Conservation (phyloP, 2,888 invertebrate species). For the Panzeria rudis region DNA sequence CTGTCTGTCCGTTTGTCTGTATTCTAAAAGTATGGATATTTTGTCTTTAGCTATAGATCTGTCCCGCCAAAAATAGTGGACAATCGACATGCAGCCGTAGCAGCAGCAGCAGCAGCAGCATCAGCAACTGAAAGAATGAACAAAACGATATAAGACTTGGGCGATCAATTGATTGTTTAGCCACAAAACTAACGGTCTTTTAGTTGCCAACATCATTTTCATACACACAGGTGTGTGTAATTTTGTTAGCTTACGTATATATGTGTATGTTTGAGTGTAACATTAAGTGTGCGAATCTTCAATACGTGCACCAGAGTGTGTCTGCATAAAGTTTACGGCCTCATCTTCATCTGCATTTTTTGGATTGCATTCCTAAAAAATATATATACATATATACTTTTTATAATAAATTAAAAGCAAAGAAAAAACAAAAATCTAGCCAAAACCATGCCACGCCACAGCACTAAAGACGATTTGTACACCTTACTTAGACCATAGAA, state of each 20-base stretch:
- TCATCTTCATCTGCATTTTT: slow-evolving; percentile 73
- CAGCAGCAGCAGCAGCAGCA: slow-evolving; percentile 4
- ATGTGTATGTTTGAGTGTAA: slow-evolving; percentile 2
- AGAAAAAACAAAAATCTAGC: slow-evolving; percentile 39
- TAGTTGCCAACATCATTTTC: slow-evolving; percentile 54
- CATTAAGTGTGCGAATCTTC: slow-evolving; percentile 22
- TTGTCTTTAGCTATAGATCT: slow-evolving; percentile 68
- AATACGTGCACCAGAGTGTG: slow-evolving; percentile 34
- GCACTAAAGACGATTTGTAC: slow-evolving; percentile 49
- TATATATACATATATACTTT: neutral
- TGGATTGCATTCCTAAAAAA: slow-evolving; percentile 48
- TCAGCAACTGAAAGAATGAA: slow-evolving; percentile 23
- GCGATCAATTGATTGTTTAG: slow-evolving; percentile 73
- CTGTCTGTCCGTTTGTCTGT: neutral
- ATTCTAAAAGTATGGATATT: slow-evolving; percentile 15
- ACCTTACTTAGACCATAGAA: slow-evolving; percentile 38
- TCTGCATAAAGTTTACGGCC: slow-evolving; percentile 52
- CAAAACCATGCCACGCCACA: slow-evolving; percentile 67
- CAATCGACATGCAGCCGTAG: slow-evolving; percentile 51
- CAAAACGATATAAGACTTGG: slow-evolving; percentile 60
- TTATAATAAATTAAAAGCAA: slow-evolving; percentile 35
- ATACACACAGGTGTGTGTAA: slow-evolving; percentile 51
- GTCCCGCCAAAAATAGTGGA: slow-evolving; percentile 69
- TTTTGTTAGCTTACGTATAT: neutral
- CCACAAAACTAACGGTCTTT: slow-evolving; percentile 72